Conservation (phyloP, 2,888 invertebrate genomes). For the Neoscelio sp. region DNA sequence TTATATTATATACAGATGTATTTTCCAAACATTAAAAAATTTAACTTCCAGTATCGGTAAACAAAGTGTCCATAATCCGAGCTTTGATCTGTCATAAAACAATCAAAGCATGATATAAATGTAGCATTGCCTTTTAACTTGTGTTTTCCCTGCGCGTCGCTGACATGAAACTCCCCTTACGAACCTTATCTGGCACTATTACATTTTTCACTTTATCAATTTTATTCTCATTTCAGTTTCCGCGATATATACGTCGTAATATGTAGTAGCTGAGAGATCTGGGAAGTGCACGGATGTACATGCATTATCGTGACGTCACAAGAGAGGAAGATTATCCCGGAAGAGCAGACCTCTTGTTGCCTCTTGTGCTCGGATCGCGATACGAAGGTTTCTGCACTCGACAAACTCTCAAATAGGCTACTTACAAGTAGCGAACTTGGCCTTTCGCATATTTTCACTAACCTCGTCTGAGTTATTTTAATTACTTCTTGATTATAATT, state of each 20-base stretch:
- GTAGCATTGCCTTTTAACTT: not conserved
- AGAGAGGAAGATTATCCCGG: constrained; percentile 64
- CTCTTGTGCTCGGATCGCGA: constrained; percentile 61
- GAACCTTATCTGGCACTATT: not conserved
- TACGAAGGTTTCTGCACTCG: constrained; percentile 59
- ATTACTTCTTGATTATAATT: constrained; percentile 43
- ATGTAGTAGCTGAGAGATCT: constrained; percentile 22
- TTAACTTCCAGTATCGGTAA: not conserved
- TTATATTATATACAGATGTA: not conserved
- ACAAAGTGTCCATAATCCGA: not conserved
- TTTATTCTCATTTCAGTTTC: constrained; percentile 16
- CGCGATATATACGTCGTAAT: constrained; percentile 14
- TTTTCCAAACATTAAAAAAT: not conserved
- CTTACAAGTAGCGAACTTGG: constrained; percentile 60
- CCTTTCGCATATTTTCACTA: constrained; percentile 60
- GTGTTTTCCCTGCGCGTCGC: not conserved
- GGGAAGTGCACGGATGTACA: constrained; percentile 54
- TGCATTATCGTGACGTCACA: constrained; percentile 64
- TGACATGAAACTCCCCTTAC: not conserved
- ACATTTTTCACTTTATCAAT: constrained; percentile 19
- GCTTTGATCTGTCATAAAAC: not conserved
- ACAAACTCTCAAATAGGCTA: constrained; percentile 63
- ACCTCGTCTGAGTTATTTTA: constrained; percentile 52
- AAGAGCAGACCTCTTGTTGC: constrained; percentile 63
- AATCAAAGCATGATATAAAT: not conserved